Conservation (phyloP, 2,888 invertebrate genomes). For the Patella caerulea region DNA sequence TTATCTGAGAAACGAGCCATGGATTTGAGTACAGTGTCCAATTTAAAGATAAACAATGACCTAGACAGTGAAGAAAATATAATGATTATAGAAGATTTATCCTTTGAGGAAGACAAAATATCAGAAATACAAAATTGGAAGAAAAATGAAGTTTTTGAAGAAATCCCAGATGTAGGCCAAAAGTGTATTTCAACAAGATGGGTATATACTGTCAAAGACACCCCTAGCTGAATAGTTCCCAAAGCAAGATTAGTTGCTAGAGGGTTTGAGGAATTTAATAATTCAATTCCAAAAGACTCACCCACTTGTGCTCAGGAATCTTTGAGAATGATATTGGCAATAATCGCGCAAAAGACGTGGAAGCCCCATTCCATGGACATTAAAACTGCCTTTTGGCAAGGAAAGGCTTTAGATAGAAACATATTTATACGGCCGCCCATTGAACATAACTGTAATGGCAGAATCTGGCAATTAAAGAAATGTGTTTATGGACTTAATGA, state of each 20-base stretch:
- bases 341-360: slow-evolving; percentile 15
- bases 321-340: slow-evolving; percentile 20
- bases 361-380: slow-evolving; percentile 17
- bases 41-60: slow-evolving; percentile 11
- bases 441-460: slow-evolving; percentile 12
- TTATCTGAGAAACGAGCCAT: slow-evolving; percentile 7
- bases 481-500: slow-evolving; percentile 27
- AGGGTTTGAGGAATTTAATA: slow-evolving; percentile 24
- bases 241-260: slow-evolving; percentile 23
- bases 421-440: slow-evolving; percentile 3
- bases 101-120: slow-evolving; percentile 16
- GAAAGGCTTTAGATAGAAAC: slow-evolving; percentile 8
- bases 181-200: slow-evolving; percentile 20
- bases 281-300: slow-evolving; percentile 15
- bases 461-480: slow-evolving; percentile 15
- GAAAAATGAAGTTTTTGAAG: slow-evolving; percentile 16
- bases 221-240: not conserved
- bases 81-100: slow-evolving; percentile 11
- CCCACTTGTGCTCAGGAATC: slow-evolving; percentile 24
- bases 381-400: slow-evolving; percentile 25
- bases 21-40: slow-evolving; percentile 13
- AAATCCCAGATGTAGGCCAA: slow-evolving; percentile 18
- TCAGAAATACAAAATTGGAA: slow-evolving; percentile 21
- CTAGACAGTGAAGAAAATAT: slow-evolving; percentile 11
- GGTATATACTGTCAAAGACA: slow-evolving; percentile 20